Conservation (phyloP, 2,113 vertebrate species). For the Lamprologus lemairii region DNA sequence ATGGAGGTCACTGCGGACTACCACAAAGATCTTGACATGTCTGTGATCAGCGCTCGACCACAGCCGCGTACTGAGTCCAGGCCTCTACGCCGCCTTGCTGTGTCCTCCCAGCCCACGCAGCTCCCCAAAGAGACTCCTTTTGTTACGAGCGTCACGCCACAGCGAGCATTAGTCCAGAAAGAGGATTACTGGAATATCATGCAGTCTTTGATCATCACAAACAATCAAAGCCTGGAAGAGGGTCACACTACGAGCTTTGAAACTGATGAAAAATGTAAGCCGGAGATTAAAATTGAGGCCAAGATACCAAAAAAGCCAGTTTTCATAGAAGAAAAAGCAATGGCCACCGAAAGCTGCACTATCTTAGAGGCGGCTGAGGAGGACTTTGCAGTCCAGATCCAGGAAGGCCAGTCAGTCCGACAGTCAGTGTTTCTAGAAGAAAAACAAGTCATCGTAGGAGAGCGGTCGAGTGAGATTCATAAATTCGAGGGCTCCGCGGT, state of each 20-base stretch:
- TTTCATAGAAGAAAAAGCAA: conserved; percentile 57
- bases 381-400: conserved; percentile 72
- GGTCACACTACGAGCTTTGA: conserved; percentile 53
- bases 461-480: conserved; percentile 34
- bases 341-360: conserved; percentile 63
- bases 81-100: conserved; percentile 33
- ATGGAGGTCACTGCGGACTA: conserved; percentile 49
- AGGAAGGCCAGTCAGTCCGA: conserved; percentile 74
- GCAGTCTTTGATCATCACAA: conserved; percentile 58
- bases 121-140: conserved; percentile 70
- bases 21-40: conserved; percentile 48
- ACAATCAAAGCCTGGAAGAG: conserved; percentile 61
- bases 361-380: conserved; percentile 67
- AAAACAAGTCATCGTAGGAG: conserved; percentile 68
- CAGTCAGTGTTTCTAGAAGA: conserved; percentile 75
- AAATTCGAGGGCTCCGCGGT: conserved; percentile 24
- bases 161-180: conserved; percentile 67
- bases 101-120: conserved; percentile 51
- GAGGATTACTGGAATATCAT: conserved; percentile 67
- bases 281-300: conserved; percentile 63
- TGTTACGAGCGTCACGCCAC: conserved; percentile 17
- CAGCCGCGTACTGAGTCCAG: conserved; percentile 42
- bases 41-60: conserved; percentile 18
- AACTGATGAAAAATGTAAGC: conserved; percentile 25
- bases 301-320: conserved; percentile 55